Percentiles rank a stretch among this genome's conserved stretches.
Conservation (phyloP, 2,113 vertebrate genomes). For the Cygnus buccinator region DNA sequence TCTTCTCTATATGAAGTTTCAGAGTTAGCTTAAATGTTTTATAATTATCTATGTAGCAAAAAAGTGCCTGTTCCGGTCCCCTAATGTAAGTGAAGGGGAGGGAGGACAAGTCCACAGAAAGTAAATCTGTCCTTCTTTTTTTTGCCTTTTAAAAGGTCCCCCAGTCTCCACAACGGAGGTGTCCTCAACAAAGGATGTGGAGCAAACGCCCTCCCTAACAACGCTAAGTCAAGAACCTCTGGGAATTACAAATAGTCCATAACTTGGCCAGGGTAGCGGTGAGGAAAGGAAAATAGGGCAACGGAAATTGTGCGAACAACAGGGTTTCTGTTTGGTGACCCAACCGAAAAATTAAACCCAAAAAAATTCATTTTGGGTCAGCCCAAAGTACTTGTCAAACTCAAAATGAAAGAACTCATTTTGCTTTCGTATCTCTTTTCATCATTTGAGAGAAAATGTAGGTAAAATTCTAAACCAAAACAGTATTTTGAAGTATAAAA, state of each 20-base stretch:
- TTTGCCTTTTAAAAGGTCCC: not conserved
- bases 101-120: not conserved
- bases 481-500: not conserved
- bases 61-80: not conserved
- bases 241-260: not conserved
- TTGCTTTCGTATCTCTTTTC: not conserved
- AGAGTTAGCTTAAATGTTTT: not conserved
- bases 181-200: not conserved
- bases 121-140: not conserved
- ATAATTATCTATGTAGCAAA: not conserved
- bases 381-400: not conserved
- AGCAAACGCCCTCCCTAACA: not conserved
- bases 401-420: conserved; percentile 35
- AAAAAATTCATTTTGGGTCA: not conserved
- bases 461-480: not conserved
- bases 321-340: not conserved
- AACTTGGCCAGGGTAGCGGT: not conserved
- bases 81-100: not conserved
- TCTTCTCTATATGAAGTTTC: not conserved
- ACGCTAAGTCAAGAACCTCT: accelerated
- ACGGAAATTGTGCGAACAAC: not conserved
- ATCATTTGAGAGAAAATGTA: not conserved
- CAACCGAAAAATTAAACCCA: not conserved
- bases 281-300: conserved; percentile 12
- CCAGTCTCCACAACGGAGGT: not conserved